Conservation (phyloP, 2,113 vertebrate species). For the Poecilia latipinna region DNA sequence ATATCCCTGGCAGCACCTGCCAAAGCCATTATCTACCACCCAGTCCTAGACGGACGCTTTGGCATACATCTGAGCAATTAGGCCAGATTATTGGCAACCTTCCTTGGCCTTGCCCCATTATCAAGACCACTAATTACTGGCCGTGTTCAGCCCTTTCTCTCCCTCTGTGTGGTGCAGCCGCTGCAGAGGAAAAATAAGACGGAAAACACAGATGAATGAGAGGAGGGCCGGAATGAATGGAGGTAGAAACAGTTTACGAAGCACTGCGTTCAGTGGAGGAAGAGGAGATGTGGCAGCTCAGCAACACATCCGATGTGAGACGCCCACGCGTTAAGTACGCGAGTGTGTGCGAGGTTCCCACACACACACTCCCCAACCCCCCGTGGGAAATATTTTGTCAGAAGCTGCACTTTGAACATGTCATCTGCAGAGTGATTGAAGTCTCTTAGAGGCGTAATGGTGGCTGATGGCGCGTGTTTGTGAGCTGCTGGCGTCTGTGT, state of each 20-base stretch:
- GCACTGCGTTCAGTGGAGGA: conserved; percentile 72
- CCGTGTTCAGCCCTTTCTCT: conserved; percentile 56
- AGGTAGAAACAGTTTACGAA: conserved; percentile 38
- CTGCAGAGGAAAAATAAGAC: conserved; percentile 13
- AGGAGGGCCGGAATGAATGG: conserved; percentile 51
- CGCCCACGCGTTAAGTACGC: conserved; percentile 24
- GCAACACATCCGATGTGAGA: conserved; percentile 22
- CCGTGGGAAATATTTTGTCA: conserved; percentile 37
- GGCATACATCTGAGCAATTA: conserved; percentile 81
- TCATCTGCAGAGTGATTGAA: conserved; percentile 74
- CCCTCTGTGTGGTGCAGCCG: conserved; percentile 19
- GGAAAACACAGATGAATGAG: conserved; percentile 55
- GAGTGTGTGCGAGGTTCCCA: conserved; percentile 6
- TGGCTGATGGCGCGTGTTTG: conserved; percentile 45
- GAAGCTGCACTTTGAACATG: conserved; percentile 21
- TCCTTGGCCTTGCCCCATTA: conserved; percentile 78
- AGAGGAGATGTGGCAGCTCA: conserved; percentile 36
- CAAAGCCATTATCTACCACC: conserved; percentile 74
- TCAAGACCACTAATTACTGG: conserved; percentile 85
- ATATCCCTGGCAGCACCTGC: conserved; percentile 65
- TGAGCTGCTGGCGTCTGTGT: conserved; percentile 43
- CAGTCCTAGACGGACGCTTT: conserved; percentile 68
- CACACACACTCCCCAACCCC: too few relatives aligned
- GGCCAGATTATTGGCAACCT: conserved; percentile 80
- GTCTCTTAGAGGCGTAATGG: conserved; percentile 78